Conservation (phyloP, 2,888 invertebrate genomes). For the Drosophila nr. perissopoda region DNA sequence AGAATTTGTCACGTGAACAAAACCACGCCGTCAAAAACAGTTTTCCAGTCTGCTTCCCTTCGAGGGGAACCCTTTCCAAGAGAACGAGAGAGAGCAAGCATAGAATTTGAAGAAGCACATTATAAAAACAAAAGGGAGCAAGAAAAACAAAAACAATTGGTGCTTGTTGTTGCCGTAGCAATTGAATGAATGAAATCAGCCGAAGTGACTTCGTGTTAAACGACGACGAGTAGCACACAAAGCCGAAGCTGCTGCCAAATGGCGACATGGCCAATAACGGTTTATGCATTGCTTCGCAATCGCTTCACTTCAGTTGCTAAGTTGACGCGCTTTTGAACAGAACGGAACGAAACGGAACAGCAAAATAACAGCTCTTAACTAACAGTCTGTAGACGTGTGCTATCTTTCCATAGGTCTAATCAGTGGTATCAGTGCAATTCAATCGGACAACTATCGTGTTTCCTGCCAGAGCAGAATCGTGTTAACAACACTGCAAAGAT, state of each 20-base stretch:
- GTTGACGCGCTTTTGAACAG: conserved; percentile 69
- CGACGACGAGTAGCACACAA: background rate
- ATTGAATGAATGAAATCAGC: conserved; percentile 72
- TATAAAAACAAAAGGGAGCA: conserved; percentile 74
- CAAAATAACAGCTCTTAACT: conserved; percentile 29
- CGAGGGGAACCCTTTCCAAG: conserved; percentile 8
- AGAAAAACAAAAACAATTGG: conserved; percentile 50
- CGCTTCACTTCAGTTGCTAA: conserved; percentile 64
- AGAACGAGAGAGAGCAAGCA: conserved; percentile 13
- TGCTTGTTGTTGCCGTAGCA: conserved; percentile 38
- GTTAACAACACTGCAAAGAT: conserved; percentile 16
- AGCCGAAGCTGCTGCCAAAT: conserved; percentile 68
- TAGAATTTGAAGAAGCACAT: conserved; percentile 60
- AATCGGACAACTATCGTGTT: conserved; percentile 20
- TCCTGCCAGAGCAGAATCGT: conserved; percentile 32
- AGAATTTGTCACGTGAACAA: conserved; percentile 66
- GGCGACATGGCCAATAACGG: conserved; percentile 36
- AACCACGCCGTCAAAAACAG: conserved; percentile 45
- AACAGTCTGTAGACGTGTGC: conserved; percentile 38
- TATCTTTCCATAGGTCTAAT: conserved; percentile 46
- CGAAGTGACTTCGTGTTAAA: conserved; percentile 27
- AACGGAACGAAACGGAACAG: conserved; percentile 12
- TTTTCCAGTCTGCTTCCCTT: conserved; percentile 35
- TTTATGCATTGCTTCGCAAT: conserved; percentile 41
- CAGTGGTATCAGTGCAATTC: conserved; percentile 29